These are phyloP conservation scores for Diplogasteroides magnus DNA, from an alignment of 1,140 invertebrate genomes.

Conservation along the genomic window DNA sequence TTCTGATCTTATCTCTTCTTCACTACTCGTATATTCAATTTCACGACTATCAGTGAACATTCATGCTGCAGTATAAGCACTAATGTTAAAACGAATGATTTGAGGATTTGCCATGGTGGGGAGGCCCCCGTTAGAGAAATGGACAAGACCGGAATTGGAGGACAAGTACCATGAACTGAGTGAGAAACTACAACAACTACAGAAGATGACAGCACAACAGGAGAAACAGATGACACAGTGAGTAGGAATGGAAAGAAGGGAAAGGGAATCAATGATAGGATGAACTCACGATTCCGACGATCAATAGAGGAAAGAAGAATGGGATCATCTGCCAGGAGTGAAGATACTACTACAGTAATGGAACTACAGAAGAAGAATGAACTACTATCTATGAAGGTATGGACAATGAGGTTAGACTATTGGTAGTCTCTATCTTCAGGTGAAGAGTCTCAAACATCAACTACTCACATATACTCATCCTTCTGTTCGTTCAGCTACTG, in stretches of 20 bases:
- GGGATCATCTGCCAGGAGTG: too few relatives aligned
- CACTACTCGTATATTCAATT: too few relatives aligned
- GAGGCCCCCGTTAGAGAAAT: constrained; percentile 33
- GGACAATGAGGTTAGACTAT: constrained; percentile 4
- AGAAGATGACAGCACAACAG: constrained; percentile 34
- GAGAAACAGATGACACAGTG: constrained; percentile 36
- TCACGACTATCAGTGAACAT: too few relatives aligned
- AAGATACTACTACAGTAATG: too few relatives aligned
- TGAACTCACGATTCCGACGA: constrained; percentile 32
- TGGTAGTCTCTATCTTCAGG: too few relatives aligned
- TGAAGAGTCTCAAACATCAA: constrained; percentile 47
- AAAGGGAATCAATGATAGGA: constrained; percentile 25
- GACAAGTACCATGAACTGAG: constrained; percentile 32
- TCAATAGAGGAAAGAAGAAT: constrained; percentile 16
- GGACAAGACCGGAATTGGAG: constrained; percentile 35
- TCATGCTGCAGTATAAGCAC: too few relatives aligned
- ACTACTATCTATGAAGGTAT: constrained; percentile 40
- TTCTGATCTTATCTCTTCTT: too few relatives aligned
- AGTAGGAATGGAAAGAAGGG: constrained; percentile 5
- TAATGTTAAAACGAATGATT: not conserved
- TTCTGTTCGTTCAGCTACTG: constrained; percentile 32
- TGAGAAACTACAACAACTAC: constrained; percentile 22
- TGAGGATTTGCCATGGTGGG: constrained; percentile 19
- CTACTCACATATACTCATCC: constrained; percentile 40
- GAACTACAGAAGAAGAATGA: constrained; percentile 32